These are phyloP conservation scores for Potorous gilbertii DNA, from an alignment of 2,797 vertebrate species.

Conservation along the genomic window DNA sequence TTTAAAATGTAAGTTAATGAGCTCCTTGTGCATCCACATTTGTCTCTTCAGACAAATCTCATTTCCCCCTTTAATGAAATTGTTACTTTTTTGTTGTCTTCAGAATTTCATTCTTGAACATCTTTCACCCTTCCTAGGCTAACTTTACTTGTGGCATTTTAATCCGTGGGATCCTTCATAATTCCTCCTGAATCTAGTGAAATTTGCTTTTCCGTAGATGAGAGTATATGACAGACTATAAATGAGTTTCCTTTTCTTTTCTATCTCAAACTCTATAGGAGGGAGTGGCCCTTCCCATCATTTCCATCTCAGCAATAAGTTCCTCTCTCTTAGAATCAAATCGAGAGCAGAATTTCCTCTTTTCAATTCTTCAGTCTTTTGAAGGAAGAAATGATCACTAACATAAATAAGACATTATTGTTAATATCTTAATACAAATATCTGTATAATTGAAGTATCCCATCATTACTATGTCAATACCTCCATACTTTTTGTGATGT, in stretches of 20 bases:
- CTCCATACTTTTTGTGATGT: not conserved
- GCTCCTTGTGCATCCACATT: not conserved
- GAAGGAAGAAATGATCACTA: not conserved
- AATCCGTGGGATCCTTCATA: not conserved
- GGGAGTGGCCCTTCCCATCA: not conserved
- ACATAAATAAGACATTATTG: not conserved
- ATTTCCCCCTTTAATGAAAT: not conserved
- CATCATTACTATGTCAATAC: not conserved
- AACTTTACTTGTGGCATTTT: not conserved
- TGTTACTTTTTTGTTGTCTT: not conserved
- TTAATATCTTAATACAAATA: not conserved
- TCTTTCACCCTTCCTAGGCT: not conserved
- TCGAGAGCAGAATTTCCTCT: not conserved
- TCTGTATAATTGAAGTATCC: not conserved
- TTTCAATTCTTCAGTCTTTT: not conserved
- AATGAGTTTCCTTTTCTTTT: not conserved
- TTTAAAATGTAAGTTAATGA: not conserved
- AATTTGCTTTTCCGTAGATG: not conserved
- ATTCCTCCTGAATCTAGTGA: not conserved
- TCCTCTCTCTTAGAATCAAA: not conserved
- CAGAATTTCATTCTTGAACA: not conserved
- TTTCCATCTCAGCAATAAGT: not conserved
- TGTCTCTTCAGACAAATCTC: not conserved
- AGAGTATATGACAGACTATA: not conserved
- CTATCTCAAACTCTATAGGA: not conserved